Evolutionary conservation across 2,797 vertebrate species (phyloP).

Genomic region (Triplophysa bombifrons): DNA sequence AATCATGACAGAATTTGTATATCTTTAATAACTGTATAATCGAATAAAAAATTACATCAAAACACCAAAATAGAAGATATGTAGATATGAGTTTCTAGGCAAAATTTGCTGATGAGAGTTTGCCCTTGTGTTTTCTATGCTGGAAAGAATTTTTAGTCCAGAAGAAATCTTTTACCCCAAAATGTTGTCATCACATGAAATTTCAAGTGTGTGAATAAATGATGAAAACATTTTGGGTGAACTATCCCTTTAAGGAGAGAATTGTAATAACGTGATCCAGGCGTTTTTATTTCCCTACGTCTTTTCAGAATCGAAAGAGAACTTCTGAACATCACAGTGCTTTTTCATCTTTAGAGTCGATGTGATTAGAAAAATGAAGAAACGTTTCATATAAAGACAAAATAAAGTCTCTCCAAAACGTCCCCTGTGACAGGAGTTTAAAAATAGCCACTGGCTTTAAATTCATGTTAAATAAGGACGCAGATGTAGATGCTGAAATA

Average conservation of each 20-base stretch:
- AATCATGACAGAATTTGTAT: no score
- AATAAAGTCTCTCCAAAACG: background rate
- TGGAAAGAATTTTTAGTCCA: background rate
- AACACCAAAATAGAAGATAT: no score
- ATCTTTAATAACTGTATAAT: no score
- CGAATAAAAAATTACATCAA: no score
- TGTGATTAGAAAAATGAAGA: constrained; percentile 16
- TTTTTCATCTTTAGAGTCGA: constrained; percentile 46
- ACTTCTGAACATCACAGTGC: constrained; percentile 14
- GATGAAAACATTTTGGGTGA: no score
- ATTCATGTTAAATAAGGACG: constrained; percentile 29
- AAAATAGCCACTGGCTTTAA: constrained; percentile 31
- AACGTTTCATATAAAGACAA: constrained; percentile 10
- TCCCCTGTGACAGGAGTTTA: constrained; percentile 10
- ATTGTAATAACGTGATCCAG: background rate
- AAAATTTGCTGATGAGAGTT: background rate
- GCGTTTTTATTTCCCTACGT: background rate
- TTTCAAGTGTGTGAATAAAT: no score
- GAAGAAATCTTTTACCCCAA: no score
- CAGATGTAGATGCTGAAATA: constrained; percentile 39
- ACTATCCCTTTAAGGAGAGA: background rate
- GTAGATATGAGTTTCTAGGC: no score
- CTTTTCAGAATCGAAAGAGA: background rate
- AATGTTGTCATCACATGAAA: no score
- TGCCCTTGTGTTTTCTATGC: background rate